Evolutionary conservation across 2,888 invertebrate species (phyloP).

Genomic region (Seladonia tumulorum): DNA sequence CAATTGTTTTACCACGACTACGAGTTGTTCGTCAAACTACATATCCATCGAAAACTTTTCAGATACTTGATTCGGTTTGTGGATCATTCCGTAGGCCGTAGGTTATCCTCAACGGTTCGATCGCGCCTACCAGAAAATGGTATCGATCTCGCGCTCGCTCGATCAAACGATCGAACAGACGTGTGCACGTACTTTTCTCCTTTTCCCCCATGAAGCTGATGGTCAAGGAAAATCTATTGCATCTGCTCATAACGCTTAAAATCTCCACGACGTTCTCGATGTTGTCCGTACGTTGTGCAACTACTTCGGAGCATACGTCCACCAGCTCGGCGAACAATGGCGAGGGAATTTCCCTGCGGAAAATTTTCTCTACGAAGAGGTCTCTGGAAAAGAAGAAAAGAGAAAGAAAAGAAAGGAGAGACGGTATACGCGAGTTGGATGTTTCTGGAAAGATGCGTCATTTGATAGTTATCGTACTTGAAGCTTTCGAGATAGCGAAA

Average conservation of each 20-base stretch:
- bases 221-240: constrained; percentile 76
- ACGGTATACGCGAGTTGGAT: neutral
- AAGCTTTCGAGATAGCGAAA: constrained; percentile 67
- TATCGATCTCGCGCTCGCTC: neutral
- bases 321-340: constrained; percentile 73
- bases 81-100: constrained; percentile 14
- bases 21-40: neutral
- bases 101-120: constrained; percentile 34
- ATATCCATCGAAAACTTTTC: neutral
- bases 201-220: constrained; percentile 71
- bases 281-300: constrained; percentile 39
- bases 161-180: constrained; percentile 49
- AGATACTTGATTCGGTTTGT: neutral
- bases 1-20: neutral
- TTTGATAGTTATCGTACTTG: constrained; percentile 38
- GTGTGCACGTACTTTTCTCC: constrained; percentile 62
- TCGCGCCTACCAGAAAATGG: neutral
- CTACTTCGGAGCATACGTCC: constrained; percentile 54
- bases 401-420: neutral
- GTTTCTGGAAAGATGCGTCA: neutral
- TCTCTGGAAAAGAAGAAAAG: constrained; percentile 64
- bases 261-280: constrained; percentile 69
- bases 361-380: constrained; percentile 68
- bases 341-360: constrained; percentile 72
- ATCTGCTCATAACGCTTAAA: constrained; percentile 72